A percentile compares a stretch with the other conserved stretches of the same genome.
These are phyloP conservation scores for Drosophila pectinifera DNA, from an alignment of 1,140 invertebrate species.

Conservation along the genomic window DNA sequence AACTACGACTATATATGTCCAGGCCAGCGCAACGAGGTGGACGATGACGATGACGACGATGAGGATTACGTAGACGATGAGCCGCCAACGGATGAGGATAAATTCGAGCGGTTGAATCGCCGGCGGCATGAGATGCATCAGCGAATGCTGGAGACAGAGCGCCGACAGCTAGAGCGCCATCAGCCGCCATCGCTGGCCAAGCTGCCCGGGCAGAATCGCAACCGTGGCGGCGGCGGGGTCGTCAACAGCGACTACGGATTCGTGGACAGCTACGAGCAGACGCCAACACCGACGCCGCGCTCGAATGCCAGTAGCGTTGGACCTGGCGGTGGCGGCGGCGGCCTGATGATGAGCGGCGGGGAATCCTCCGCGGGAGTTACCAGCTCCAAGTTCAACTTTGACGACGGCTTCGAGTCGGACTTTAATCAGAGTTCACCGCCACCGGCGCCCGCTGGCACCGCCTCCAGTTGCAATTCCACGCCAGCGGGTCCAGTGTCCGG, in stretches of 20 bases:
- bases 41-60: constrained; percentile 69
- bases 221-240: constrained; percentile 47
- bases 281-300: constrained; percentile 74
- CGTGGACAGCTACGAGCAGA: constrained; percentile 82
- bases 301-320: constrained; percentile 76
- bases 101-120: constrained; percentile 79
- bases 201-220: constrained; percentile 54
- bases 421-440: constrained; percentile 84
- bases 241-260: constrained; percentile 77
- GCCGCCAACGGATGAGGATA: constrained; percentile 81
- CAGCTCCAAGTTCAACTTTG: constrained; percentile 78
- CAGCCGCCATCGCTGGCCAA: constrained; percentile 55
- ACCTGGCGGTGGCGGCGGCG: too few species aligned
- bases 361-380: constrained; percentile 60
- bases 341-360: constrained; percentile 62
- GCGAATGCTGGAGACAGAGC: constrained; percentile 79
- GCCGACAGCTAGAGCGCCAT: constrained; percentile 66
- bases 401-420: constrained; percentile 84
- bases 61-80: constrained; percentile 81
- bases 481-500: constrained; percentile 65
- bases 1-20: constrained; percentile 80
- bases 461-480: constrained; percentile 79
- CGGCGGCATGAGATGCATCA: constrained; percentile 82
- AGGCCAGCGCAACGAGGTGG: constrained; percentile 51
- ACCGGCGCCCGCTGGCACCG: constrained; percentile 75